These are phyloP conservation scores for Heliocidaris tuberculata DNA, from an alignment of 35 echinoderm and acorn worm genomes.

Conservation along the genomic window DNA sequence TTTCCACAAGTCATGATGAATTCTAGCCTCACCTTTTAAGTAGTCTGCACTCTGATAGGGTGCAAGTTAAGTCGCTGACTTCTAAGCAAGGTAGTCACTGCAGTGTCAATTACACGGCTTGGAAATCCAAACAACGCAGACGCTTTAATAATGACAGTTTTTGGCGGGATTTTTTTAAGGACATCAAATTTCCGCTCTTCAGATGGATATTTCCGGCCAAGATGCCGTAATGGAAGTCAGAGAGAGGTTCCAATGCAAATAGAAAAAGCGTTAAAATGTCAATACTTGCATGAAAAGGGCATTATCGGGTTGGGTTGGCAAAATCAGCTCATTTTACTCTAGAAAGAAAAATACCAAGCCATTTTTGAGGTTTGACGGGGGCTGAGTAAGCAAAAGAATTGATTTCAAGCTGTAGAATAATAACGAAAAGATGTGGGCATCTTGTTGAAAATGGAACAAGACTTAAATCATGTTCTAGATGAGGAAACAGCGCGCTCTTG, in stretches of 20 bases:
- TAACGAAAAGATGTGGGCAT: neutral
- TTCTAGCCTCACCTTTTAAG: too few species aligned
- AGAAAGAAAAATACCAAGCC: neutral
- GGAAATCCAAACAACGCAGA: neutral
- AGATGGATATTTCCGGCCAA: neutral
- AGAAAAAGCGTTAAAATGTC: neutral
- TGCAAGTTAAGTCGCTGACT: too few species aligned
- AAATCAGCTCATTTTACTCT: neutral
- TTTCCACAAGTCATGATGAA: too few species aligned
- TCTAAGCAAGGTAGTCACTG: too few species aligned
- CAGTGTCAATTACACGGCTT: too few species aligned
- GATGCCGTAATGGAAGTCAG: neutral
- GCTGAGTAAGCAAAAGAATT: neutral
- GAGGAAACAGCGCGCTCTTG: neutral
- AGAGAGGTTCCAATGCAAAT: neutral
- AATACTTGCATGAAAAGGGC: neutral
- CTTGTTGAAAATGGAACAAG: neutral
- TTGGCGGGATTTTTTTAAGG: neutral
- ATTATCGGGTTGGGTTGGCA: neutral
- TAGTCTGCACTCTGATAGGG: too few species aligned
- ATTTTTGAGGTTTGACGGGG: neutral
- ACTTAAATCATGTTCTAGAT: neutral
- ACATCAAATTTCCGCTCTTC: neutral
- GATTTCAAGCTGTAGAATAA: neutral
- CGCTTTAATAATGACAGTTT: neutral